These are phyloP conservation scores for Alcis repandata DNA, from an alignment of 2,888 invertebrate species.

Conservation along the genomic window DNA sequence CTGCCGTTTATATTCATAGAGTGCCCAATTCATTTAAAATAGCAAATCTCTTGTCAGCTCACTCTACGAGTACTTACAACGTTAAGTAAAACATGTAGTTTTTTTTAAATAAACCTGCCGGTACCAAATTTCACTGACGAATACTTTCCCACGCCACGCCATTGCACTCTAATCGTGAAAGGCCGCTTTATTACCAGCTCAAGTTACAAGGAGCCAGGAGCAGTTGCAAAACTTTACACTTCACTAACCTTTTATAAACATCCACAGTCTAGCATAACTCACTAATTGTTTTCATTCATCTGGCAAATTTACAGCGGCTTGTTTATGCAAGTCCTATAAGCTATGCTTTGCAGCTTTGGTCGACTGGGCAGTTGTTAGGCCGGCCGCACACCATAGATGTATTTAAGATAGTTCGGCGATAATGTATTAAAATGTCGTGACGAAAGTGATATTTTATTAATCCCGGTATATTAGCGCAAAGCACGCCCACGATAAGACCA, in stretches of 20 bases:
- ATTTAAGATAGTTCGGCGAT: too few species aligned
- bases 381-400: not conserved
- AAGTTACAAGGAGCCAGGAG: constrained; percentile 50
- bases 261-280: constrained; percentile 46
- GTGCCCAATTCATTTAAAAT: not conserved
- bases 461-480: too few species aligned
- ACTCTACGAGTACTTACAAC: too few species aligned
- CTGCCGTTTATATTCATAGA: not conserved
- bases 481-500: too few species aligned
- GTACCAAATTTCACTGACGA: constrained; percentile 4
- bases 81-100: too few species aligned
- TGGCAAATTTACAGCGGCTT: constrained; percentile 16
- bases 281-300: constrained; percentile 20
- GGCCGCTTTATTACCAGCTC: constrained; percentile 56
- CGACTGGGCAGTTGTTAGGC: not conserved
- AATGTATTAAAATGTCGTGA: too few species aligned
- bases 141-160: constrained; percentile 55
- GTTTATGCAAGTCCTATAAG: constrained; percentile 6
- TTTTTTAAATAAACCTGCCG: not conserved
- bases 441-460: too few species aligned
- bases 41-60: constrained; percentile 5
- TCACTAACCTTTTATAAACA: constrained; percentile 48
- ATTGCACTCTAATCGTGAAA: constrained; percentile 54
- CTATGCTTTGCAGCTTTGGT: constrained; percentile 2
- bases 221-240: constrained; percentile 51